Percentiles rank a stretch among this genome's conserved stretches.
These are phyloP conservation scores for Apodemus agrarius DNA, from an alignment of 2,797 vertebrate species.

Conservation along the genomic window DNA sequence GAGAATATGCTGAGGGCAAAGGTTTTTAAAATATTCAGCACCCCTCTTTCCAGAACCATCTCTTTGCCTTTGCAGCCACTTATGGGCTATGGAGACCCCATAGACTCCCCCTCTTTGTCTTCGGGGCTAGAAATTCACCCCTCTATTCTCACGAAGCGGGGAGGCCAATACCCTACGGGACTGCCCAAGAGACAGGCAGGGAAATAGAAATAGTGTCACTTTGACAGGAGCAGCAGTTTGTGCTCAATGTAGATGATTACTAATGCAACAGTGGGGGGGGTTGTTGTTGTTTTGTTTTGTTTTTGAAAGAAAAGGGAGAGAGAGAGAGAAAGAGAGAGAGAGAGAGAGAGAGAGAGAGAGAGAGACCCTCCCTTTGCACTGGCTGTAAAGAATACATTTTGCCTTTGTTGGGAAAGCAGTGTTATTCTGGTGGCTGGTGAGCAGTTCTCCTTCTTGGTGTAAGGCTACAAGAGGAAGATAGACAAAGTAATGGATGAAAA, in stretches of 20 bases:
- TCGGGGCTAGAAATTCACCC: not conserved
- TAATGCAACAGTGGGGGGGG: constrained; percentile 16
- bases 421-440: constrained; percentile 36
- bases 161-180: not conserved
- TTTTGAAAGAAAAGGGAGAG: not conserved
- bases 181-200: constrained; percentile 24
- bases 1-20: not conserved
- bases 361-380: not conserved
- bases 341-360: not conserved
- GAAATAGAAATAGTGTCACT: not conserved
- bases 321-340: not conserved
- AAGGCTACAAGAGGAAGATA: not conserved
- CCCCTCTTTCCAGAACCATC: not conserved
- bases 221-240: constrained; percentile 62
- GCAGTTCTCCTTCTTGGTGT: not conserved
- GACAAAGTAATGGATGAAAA: not conserved
- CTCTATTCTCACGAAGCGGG: not conserved
- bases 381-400: constrained; percentile 45
- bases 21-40: constrained; percentile 7
- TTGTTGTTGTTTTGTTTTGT: not conserved
- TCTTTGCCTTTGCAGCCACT: not conserved
- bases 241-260: constrained; percentile 69
- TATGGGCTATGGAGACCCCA: not conserved
- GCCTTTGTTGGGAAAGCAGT: constrained; percentile 60
- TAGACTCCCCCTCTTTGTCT: not conserved